phyloP scores from a whole-genome alignment of 2,797 vertebrate species.

The Melanotaenia maccullochi region DNA sequence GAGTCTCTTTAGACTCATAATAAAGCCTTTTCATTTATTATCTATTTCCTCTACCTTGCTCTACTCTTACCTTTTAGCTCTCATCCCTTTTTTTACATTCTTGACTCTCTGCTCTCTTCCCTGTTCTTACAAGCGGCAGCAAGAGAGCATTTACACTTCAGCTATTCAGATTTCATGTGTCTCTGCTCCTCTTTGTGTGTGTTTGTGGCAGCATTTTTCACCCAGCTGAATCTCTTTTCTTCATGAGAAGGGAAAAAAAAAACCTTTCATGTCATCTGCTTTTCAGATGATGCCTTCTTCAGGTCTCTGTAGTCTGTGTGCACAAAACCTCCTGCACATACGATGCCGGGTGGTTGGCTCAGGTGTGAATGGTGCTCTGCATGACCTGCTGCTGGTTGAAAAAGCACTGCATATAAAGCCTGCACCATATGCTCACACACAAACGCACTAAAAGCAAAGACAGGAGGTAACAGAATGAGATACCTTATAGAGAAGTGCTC shows the following conservation, averaged over 20 bases:
- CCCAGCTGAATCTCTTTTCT: conserved; percentile 58
- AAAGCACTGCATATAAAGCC: conserved; percentile 9
- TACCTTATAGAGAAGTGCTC: neutral
- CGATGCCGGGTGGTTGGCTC: conserved; percentile 45
- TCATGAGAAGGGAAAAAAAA: conserved; percentile 33
- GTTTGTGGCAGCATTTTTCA: conserved; percentile 36
- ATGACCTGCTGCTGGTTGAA: conserved; percentile 24
- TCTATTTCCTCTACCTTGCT: conserved; percentile 12
- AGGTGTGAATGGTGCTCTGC: conserved; percentile 44
- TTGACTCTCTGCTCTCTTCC: conserved; percentile 36
- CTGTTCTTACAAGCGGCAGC: conserved; percentile 46
- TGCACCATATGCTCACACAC: conserved; percentile 4
- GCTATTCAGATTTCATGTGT: conserved; percentile 46
- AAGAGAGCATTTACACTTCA: conserved; percentile 59
- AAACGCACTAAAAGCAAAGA: neutral
- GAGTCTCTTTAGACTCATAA: neutral
- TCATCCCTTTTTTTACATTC: conserved; percentile 32
- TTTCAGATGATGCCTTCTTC: conserved; percentile 60
- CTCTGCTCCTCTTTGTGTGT: conserved; percentile 22
- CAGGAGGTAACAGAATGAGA: neutral
- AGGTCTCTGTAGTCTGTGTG: conserved; percentile 31
- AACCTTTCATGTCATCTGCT: conserved; percentile 52
- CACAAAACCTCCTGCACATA: conserved; percentile 34
- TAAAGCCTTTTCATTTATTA: neutral
- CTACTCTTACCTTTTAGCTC: conserved; percentile 30